Base-by-base conservation (phyloP, 2,113 vertebrate species). In the Caranx ignobilis region DNA sequence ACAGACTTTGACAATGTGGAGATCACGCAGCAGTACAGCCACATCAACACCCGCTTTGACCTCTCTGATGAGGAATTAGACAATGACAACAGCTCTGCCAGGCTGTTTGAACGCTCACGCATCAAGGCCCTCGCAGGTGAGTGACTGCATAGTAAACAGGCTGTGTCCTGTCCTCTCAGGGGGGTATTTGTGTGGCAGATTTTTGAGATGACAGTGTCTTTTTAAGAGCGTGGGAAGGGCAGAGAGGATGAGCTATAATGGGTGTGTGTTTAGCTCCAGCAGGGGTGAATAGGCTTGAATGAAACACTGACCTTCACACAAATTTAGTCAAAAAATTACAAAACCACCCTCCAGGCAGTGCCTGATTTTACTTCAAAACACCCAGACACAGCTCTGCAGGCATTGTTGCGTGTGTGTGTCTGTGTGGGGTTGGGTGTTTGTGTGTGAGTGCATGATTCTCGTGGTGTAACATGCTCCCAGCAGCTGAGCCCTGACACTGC, bases 51-150 rank as follows among this genome's bases (percentile, higher is more conserved):
- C 15, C 97, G 97, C 89, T 99, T 98, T 91, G 96, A 97, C 0
- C 92, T 96, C 52, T 93, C 90, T 0, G 97, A 97, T 1, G 97
- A 97, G 74, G 98, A 99, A 70, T 94, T 99, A 76, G 98, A 99
- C 95, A 98, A 99, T 0, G 98, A 99, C 95, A 97, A 98, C 95
- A 96, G 97, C 96, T 98, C 98, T 0, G 97, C 96, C 0, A 92
- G 98, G 59, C 96, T 98, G 74, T 99, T 99, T 0, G 98, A 99
- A 91, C 96, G 98, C 87, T 99, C 98, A 39, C 96, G 98, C 93
- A 99, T 99, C 95, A 99, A 99, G 94, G 97, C 97, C 55, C 95
- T 99, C 48, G 98, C 98, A 96, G 98, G 98, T 99, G 92, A 94
- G 89, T 69, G 56, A 34, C 21, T 67, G 83, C 66, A 87, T 86